Evolutionary conservation across 1,140 invertebrate species (phyloP), one percentile per base, ranked within the genome.

Genomic region (Bombus fervidus): DNA sequence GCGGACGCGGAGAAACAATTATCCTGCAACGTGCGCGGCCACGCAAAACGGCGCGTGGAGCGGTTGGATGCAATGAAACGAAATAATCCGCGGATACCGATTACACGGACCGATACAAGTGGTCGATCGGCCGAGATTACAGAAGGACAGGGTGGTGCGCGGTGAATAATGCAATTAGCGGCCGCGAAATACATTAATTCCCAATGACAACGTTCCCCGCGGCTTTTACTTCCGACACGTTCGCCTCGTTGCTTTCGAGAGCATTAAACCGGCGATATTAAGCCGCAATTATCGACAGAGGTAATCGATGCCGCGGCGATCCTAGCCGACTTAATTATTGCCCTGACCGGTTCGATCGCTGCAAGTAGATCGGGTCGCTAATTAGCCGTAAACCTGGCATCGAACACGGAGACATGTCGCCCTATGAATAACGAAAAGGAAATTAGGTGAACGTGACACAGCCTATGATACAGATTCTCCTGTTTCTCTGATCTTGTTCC

Each of bases 241-340:
- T 84, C 66, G 74, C 18, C 83, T 78, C 62, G 62, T 75, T 71
- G 69, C 72, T 31, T 31, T 57, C n/a, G 53, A 62, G 59, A 62
- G 41, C 73, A 73, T 79, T 90, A 73, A 89, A 90, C 62, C 85
- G 89, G 43, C 78, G 81, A 86, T 90, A 90, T 90, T 90, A 88
- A 90, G 74, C 75, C 80, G 86, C 89, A 90, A 90, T 90, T 85
- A 90, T 90, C 86, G 89, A 87, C 80, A 86, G 71, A 85, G 87
- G 80, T 90, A 88, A 90, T 90, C 83, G 80, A 83, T 71, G 81
- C 31, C 62, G 77, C 74, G 72, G 81, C 84, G 88, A 89, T 89
- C 74, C 74, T 37, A 68, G 82, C 41, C 89, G 86, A 87, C 79
- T 90, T 90, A 90, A 90, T 90, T 90, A 88, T 86, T 77, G 71